Percentiles rank a stretch among this genome's conserved stretches.
Evolutionary conservation across 2,888 invertebrate genomes (phyloP).

Genomic region (Oligia latruncula): DNA sequence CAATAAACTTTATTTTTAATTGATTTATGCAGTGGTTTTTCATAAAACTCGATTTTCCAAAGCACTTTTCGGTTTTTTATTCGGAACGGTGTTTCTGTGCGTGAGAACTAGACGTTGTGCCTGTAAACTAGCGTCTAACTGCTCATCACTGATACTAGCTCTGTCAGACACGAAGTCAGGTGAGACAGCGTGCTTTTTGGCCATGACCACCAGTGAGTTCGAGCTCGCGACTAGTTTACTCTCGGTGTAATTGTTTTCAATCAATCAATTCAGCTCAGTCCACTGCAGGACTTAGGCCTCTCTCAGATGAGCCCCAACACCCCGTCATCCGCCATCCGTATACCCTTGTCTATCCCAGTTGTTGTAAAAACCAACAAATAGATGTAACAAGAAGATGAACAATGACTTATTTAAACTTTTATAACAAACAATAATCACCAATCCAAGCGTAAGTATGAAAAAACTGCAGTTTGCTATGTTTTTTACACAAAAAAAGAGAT

Average conservation of each 20-base stretch:
- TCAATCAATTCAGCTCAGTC: not conserved
- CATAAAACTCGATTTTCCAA: too few species aligned
- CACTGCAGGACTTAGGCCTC: not conserved
- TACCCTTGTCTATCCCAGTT: not conserved
- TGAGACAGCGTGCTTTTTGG: too few species aligned
- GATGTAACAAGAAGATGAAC: not conserved
- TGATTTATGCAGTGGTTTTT: too few species aligned
- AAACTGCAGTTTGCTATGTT: not conserved
- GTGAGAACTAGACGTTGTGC: too few species aligned
- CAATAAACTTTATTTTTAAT: too few species aligned
- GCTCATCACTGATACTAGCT: too few species aligned
- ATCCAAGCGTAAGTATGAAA: not conserved
- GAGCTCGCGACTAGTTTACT: too few species aligned
- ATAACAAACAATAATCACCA: not conserved
- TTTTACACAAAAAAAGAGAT: not conserved
- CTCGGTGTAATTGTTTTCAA: not conserved
- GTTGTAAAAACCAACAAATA: not conserved
- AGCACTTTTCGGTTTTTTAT: too few species aligned
- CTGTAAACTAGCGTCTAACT: too few species aligned
- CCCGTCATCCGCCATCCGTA: not conserved
- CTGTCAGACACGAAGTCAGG: too few species aligned
- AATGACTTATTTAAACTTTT: not conserved
- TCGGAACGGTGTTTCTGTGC: too few species aligned
- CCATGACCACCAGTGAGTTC: too few species aligned
- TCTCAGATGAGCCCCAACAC: not conserved